Base-by-base conservation (phyloP, 2,888 invertebrate genomes). In the Drosophila greeni region DNA sequence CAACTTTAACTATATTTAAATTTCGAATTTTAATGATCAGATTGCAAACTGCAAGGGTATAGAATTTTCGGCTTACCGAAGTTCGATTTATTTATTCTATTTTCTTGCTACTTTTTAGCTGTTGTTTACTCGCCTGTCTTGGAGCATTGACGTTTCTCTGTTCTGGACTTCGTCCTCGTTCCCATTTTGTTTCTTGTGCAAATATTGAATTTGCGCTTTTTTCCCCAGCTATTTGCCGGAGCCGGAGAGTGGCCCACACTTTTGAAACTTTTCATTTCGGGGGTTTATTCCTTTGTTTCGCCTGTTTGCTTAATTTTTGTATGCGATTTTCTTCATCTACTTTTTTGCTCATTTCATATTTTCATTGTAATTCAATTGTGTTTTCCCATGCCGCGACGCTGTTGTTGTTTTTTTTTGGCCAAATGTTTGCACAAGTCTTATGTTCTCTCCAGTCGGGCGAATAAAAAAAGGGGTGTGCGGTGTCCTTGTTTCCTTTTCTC, bases 301-400 rank as follows among this genome's bases (percentile, higher is more conserved):
- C 40, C 55, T 69, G 83, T 82, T 84, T 82, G 69, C 81, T 75
- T 81, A 81, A 75, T 80, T 75, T 72, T 74, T 42, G 62, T 66
- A 65, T 67, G 47, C 65, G 52, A 56, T 73, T 66, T 66, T 64
- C 66, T 66, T 57, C 49, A 59, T 49, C 49, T 73, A 70, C 58
- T 73, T 69, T 69, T 70, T 66, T 65, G 58, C 40, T 70, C 68
- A 64, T 74, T 70, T 83, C 84, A 81, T 84, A 78, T 81, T 78
- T 83, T 81, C 75, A 79, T 82, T 82, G 82, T 82, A 84, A 85
- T 84, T 84, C 80, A 80, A 82, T 85, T 82, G 85, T 72, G 74
- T 69, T 72, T 70, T 47, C 51, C 39, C 57, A 29, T 14, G 14
- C 45, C 45, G 45, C 45, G 29, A 14, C 42, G 43, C 53, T 66